phyloP scores from a whole-genome alignment of 2,888 invertebrate species.

The Tillus elongatus region DNA sequence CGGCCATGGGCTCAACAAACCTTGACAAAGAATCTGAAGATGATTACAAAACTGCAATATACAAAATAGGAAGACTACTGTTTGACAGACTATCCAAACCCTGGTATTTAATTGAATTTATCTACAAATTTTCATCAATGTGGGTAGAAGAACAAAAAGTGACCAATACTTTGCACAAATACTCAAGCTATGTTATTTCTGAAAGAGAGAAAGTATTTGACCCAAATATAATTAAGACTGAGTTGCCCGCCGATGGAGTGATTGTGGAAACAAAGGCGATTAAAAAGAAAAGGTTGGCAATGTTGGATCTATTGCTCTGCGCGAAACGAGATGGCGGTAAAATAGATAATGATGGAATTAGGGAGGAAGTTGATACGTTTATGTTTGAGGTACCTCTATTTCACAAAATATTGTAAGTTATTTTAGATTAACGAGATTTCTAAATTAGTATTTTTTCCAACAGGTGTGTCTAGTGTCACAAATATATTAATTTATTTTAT shows the following conservation, averaged over 20 bases:
- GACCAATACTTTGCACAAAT: conserved; percentile 18
- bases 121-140: conserved; percentile 12
- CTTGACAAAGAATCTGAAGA: conserved; percentile 18
- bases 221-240: conserved; percentile 7
- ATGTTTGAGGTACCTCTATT: conserved; percentile 25
- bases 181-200: conserved; percentile 15
- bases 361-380: conserved; percentile 16
- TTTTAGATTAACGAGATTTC: no score
- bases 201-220: conserved; percentile 7
- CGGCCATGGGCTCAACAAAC: conserved; percentile 19
- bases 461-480: not conserved
- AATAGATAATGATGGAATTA: conserved; percentile 23
- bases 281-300: conserved; percentile 18
- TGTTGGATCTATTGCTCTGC: conserved; percentile 28
- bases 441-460: no score
- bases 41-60: conserved; percentile 22
- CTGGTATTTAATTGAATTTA: conserved; percentile 8
- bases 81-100: conserved; percentile 10
- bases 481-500: not conserved
- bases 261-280: not conserved
- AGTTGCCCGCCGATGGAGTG: conserved; percentile 4
- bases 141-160: conserved; percentile 19
- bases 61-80: conserved; percentile 11
- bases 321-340: conserved; percentile 20
- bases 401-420: not conserved